Evolutionary conservation across 2,888 invertebrate genomes (phyloP).

Genomic region (Ochropleura leucogaster): DNA sequence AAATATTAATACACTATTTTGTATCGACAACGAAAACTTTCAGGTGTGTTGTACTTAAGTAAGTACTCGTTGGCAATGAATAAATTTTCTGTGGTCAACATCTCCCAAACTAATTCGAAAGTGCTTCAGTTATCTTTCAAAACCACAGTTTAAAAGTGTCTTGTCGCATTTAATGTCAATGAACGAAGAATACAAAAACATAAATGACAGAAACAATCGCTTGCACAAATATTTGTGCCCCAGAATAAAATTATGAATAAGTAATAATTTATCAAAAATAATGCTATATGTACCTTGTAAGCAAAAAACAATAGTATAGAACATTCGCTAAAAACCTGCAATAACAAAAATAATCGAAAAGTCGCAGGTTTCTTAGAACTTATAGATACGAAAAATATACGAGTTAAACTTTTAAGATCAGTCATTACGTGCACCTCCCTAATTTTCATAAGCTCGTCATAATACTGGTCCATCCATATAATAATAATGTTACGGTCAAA

Average conservation of each 20-base stretch:
- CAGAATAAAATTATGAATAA: neutral
- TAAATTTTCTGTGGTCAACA: neutral
- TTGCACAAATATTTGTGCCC: constrained; percentile 23
- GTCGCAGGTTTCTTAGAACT: neutral
- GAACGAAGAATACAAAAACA: neutral
- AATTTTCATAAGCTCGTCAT: constrained; percentile 35
- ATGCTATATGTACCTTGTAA: neutral
- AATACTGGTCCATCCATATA: constrained; percentile 19
- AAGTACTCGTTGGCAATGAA: neutral
- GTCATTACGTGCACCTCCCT: neutral
- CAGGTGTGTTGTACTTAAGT: neutral
- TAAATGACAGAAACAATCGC: constrained; percentile 37
- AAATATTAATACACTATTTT: constrained; percentile 1
- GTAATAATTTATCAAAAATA: neutral
- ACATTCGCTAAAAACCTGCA: neutral
- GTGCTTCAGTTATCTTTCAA: neutral
- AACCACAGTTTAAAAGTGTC: neutral
- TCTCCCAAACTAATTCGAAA: neutral
- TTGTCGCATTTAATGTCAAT: constrained; percentile 13
- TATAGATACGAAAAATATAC: neutral
- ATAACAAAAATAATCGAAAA: constrained; percentile 5
- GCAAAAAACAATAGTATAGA: neutral
- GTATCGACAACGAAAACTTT: neutral
- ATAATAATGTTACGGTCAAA: neutral
- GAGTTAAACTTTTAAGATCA: constrained; percentile 5